A percentile compares a stretch with the other conserved stretches of the same genome.
Evolutionary conservation across 2,888 invertebrate species (phyloP).

Genomic region (Parnassius smintheus): DNA sequence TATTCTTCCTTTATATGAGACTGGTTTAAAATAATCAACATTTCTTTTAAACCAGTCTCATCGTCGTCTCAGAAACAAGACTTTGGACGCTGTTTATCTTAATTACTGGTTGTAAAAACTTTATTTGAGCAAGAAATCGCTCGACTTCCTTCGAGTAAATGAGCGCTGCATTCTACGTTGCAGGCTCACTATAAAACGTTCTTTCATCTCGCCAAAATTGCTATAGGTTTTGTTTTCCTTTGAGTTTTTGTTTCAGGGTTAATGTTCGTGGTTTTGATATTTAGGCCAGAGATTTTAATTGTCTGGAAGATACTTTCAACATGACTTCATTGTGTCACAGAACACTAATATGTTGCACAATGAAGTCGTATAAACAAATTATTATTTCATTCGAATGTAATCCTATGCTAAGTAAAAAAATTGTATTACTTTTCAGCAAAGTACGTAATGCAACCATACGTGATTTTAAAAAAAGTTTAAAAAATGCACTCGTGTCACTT

Average conservation of each 20-base stretch:
- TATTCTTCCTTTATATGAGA: neutral
- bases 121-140: constrained; percentile 54
- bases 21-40: constrained; percentile 29
- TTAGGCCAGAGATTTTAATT: constrained; percentile 8
- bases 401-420: too few relatives aligned
- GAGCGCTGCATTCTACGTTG: constrained; percentile 42
- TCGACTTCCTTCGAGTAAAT: constrained; percentile 46
- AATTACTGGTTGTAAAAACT: constrained; percentile 57
- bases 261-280: constrained; percentile 16
- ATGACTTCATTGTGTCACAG: too few relatives aligned
- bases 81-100: constrained; percentile 42
- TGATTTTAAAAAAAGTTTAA: too few relatives aligned
- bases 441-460: too few relatives aligned
- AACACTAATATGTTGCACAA: too few relatives aligned
- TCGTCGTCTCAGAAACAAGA: too few relatives aligned
- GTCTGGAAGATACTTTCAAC: too few relatives aligned
- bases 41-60: too few relatives aligned
- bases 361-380: too few relatives aligned
- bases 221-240: constrained; percentile 40
- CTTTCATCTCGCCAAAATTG: constrained; percentile 42
- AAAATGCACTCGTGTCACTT: too few relatives aligned
- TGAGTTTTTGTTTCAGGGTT: constrained; percentile 35
- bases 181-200: constrained; percentile 38
- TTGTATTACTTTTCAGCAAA: too few relatives aligned
- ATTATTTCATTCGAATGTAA: too few relatives aligned